phyloP scores from a whole-genome alignment of 2,888 invertebrate species.

The Trachelus iudaicus region DNA sequence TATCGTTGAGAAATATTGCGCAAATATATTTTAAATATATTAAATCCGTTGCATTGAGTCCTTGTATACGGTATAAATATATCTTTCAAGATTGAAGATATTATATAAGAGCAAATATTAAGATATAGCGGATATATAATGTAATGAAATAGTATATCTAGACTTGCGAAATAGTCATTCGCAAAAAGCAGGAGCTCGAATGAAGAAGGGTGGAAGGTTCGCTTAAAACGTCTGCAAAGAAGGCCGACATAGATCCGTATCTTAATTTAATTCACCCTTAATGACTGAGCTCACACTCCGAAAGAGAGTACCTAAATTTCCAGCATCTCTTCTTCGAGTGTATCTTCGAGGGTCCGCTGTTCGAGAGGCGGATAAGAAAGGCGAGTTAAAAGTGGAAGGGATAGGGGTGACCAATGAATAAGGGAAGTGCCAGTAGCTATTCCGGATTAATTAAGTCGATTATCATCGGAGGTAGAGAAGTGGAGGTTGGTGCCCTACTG shows the following conservation, averaged over 20 bases:
- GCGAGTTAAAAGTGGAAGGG: not conserved
- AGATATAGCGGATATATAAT: not conserved
- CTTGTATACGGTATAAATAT: not conserved
- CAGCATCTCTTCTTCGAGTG: constrained; percentile 15
- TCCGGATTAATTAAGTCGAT: constrained; percentile 20
- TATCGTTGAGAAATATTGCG: too few species aligned
- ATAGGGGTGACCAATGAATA: not conserved
- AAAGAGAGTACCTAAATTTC: constrained; percentile 12
- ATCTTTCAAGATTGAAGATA: not conserved
- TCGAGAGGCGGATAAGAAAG: constrained; percentile 2
- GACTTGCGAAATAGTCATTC: not conserved
- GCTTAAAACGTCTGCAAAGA: constrained; percentile 15
- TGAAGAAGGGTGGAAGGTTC: constrained; percentile 5
- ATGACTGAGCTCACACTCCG: constrained; percentile 5
- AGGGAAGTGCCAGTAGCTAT: not conserved
- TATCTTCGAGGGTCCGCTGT: not conserved
- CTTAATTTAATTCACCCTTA: constrained; percentile 21
- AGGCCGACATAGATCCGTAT: constrained; percentile 19
- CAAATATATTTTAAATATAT: not conserved
- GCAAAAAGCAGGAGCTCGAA: not conserved
- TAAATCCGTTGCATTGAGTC: not conserved
- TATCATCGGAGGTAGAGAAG: constrained; percentile 12
- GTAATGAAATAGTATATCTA: not conserved
- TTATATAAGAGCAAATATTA: not conserved
- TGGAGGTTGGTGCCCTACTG: not conserved